These are phyloP conservation scores for Sinotaia quadrata DNA, from an alignment of 2,888 invertebrate genomes.

Conservation along the genomic window DNA sequence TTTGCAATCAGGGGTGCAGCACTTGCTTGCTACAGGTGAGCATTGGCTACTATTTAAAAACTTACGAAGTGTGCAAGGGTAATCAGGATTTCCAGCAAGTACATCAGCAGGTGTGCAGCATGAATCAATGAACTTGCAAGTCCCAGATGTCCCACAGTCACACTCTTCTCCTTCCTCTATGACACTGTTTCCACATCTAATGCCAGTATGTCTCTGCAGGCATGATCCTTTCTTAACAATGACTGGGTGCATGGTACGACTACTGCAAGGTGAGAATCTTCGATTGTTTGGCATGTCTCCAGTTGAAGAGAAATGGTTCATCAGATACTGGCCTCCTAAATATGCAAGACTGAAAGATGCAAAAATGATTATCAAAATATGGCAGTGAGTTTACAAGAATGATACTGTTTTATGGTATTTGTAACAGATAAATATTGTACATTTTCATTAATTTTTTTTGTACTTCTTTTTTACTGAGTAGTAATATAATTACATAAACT, in stretches of 20 bases:
- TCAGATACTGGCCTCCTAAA: constrained; percentile 54
- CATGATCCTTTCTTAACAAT: constrained; percentile 55
- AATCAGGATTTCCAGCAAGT: constrained; percentile 28
- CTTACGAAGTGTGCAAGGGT: constrained; percentile 49
- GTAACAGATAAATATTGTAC: too few relatives aligned
- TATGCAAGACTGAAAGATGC: constrained; percentile 16
- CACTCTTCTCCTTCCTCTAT: constrained; percentile 58
- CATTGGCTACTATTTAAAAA: constrained; percentile 49
- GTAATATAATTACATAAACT: too few relatives aligned
- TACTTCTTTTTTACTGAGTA: too few relatives aligned
- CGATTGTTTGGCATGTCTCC: constrained; percentile 56
- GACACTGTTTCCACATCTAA: constrained; percentile 59
- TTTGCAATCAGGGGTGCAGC: constrained; percentile 49
- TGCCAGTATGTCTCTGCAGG: constrained; percentile 35
- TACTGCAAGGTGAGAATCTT: constrained; percentile 61
- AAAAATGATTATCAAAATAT: too few relatives aligned
- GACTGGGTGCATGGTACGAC: constrained; percentile 56
- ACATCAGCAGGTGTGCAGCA: constrained; percentile 54
- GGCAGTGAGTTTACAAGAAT: too few relatives aligned
- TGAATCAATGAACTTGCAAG: constrained; percentile 44
- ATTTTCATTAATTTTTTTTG: too few relatives aligned
- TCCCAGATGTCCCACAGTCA: constrained; percentile 51
- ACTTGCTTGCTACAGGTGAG: constrained; percentile 44
- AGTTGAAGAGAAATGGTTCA: constrained; percentile 53
- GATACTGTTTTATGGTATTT: too few relatives aligned